Evolutionary conservation across 2,888 invertebrate species (phyloP), one percentile per base, ranked within the genome.

Genomic region (Heliconius aoede): DNA sequence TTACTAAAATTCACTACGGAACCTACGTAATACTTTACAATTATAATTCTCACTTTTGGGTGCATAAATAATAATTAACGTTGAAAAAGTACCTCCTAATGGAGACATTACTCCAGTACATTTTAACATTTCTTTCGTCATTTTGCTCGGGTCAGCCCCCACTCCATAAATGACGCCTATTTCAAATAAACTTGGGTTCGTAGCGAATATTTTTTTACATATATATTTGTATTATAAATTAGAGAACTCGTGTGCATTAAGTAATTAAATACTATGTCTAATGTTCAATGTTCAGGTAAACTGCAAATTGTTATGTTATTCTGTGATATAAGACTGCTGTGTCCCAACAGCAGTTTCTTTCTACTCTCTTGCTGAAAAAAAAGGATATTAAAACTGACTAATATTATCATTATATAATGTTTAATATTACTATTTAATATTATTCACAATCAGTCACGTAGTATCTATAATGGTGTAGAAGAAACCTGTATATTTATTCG

Each of bases 71-170:
- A 77, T 80, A 81, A 81, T 81, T 79, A 81, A 81, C 80, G 79
- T 78, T 77, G 83, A 69, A 69, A 65, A 80, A 78, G 79, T 78
- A 81, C 76, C n/a, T n/a, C n/a, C n/a, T 82, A 82, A 81, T 79
- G 82, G 79, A 72, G 81, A 73, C 82, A 84, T 84, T 84, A 84
- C 80, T 81, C 81, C 62, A 73, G 76, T n/a, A 76, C 82, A 81
- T 82, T 80, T 80, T 77, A 80, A 79, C 79, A 80, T 81, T 83
- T 82, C 83, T 83, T 83, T 83, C 82, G 80, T 74, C 73, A 78
- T 78, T 74, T 77, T 60, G 58, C 32, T 21, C 67, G 30, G 61
- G 30, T 32, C 60, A 68, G 30, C 69, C 60, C 60, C 36, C 51
- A 51, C 40, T 15, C 65, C 40, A 67, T 68, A 24, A 46, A 46